phyloP scores from a whole-genome alignment of 2,113 vertebrate species.

The Podarcis raffonei region DNA sequence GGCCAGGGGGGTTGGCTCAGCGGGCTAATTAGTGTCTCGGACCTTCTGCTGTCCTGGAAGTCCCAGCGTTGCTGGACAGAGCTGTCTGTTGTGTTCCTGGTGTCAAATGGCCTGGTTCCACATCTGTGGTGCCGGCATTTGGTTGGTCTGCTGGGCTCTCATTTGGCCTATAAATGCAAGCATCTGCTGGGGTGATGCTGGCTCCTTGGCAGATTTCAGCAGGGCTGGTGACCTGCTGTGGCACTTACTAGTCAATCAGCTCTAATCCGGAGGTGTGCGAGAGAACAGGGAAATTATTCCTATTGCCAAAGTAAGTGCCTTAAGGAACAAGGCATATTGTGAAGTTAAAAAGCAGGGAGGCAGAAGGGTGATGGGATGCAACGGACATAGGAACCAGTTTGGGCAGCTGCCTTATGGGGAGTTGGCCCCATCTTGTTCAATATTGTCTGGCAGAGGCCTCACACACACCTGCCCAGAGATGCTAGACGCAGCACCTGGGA shows the following conservation, averaged over 20 bases:
- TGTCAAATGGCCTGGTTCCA: conserved; percentile 68
- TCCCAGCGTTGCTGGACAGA: conserved; percentile 65
- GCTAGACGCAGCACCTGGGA: too few species aligned
- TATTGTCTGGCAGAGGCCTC: not conserved
- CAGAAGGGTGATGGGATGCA: not conserved
- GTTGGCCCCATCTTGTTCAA: not conserved
- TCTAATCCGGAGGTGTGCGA: conserved; percentile 9
- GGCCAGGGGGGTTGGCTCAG: conserved; percentile 53
- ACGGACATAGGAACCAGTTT: not conserved
- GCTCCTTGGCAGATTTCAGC: conserved; percentile 66
- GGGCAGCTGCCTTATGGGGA: too few species aligned
- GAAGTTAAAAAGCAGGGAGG: not conserved
- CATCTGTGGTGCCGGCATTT: conserved; percentile 71
- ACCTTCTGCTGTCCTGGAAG: conserved; percentile 79
- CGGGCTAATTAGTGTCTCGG: conserved; percentile 74
- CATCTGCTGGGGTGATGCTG: conserved; percentile 78
- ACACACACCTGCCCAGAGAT: not conserved
- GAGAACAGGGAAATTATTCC: conserved; percentile 39
- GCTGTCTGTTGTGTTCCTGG: conserved; percentile 42
- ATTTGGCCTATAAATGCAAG: conserved; percentile 75
- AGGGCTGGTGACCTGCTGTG: conserved; percentile 49
- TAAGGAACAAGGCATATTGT: not conserved
- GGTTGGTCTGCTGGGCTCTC: conserved; percentile 63
- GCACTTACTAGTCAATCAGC: conserved; percentile 55
- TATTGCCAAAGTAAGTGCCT: conserved; percentile 4